Evolutionary conservation across 23 tunicate genomes (phyloP).

Genomic region (Diplosoma virens): DNA sequence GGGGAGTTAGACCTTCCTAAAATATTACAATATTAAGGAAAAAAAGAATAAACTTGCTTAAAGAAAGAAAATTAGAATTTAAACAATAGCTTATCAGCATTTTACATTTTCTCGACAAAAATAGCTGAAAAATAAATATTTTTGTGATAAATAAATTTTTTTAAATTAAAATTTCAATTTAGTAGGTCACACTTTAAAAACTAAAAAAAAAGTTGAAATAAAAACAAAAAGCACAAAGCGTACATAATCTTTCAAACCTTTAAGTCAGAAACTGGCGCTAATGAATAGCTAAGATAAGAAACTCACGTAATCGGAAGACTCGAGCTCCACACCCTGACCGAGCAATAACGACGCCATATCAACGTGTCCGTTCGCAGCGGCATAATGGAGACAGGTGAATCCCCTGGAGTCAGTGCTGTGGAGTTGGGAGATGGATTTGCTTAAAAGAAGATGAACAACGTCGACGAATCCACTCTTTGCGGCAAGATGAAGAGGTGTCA

Average conservation of each 20-base stretch:
- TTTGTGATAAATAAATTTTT: too few species aligned
- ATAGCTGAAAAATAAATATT: too few species aligned
- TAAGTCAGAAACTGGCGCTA: too few species aligned
- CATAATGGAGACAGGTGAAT: slow-evolving; percentile 78
- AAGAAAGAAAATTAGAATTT: too few species aligned
- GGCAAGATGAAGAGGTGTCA: slow-evolving; percentile 84
- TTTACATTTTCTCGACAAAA: too few species aligned
- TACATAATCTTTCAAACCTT: too few species aligned
- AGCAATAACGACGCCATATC: slow-evolving; percentile 83
- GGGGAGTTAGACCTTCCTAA: slow-evolving; percentile 72
- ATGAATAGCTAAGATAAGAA: background rate
- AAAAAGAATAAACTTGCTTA: too few species aligned
- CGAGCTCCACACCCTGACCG: slow-evolving; percentile 79
- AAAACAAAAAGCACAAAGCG: too few species aligned
- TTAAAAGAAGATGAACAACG: slow-evolving; percentile 76
- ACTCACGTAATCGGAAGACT: slow-evolving; percentile 56
- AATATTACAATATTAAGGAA: background rate
- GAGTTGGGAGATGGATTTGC: slow-evolving; percentile 78
- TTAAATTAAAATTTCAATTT: too few species aligned
- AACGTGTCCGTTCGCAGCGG: slow-evolving; percentile 75
- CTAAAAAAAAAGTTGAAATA: too few species aligned
- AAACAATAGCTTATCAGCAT: too few species aligned
- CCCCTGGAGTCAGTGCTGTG: slow-evolving; percentile 51
- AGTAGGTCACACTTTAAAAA: too few species aligned
- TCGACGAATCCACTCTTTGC: slow-evolving; percentile 79